Conservation (phyloP, 1,140 invertebrate genomes). For the Drusus annulatus region DNA sequence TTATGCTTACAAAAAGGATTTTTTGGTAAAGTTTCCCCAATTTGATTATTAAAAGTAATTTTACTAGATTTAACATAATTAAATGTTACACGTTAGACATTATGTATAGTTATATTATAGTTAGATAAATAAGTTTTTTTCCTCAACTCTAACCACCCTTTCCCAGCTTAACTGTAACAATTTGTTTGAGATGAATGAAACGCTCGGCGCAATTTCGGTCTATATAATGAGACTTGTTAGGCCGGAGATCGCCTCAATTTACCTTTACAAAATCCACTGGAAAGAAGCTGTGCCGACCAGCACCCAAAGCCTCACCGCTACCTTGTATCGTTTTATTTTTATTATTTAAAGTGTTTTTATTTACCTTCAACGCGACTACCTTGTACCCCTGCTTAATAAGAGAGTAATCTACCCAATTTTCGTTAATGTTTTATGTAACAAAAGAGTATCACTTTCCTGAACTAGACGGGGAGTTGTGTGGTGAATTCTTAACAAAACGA, state of each 20-base stretch:
- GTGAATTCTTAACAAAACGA: no score
- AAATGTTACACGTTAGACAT: no score
- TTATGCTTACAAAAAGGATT: no score
- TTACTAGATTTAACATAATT: no score
- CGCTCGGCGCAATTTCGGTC: conserved; percentile 32
- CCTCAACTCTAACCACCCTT: background rate
- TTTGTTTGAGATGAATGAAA: conserved; percentile 17
- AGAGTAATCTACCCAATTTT: no score
- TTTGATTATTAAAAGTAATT: no score
- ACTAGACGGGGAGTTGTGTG: no score
- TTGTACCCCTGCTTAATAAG: background rate
- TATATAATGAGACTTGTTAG: conserved; percentile 45
- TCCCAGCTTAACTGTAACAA: background rate
- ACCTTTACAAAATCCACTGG: background rate
- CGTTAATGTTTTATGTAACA: no score
- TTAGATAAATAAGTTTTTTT: no score
- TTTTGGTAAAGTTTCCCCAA: no score
- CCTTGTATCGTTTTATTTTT: background rate
- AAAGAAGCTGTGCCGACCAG: background rate
- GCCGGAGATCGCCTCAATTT: conserved; percentile 36
- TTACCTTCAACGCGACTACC: background rate
- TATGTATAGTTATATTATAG: no score
- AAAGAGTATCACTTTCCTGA: no score
- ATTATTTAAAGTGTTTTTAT: background rate
- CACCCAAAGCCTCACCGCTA: background rate